Evolutionary conservation across 2,797 vertebrate species (phyloP).

Genomic region (Philypnodon macrostomus): DNA sequence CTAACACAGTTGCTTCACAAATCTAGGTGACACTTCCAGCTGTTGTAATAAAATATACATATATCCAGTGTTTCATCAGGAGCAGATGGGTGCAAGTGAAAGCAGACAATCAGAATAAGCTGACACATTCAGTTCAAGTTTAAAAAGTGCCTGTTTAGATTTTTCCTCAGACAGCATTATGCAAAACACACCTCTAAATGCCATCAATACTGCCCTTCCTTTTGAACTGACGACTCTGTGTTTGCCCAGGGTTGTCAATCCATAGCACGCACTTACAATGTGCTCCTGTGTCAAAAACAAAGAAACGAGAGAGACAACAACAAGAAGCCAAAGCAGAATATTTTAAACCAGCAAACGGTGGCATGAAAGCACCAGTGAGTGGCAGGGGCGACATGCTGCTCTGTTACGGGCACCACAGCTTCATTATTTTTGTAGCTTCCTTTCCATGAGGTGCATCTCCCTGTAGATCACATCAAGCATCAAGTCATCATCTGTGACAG

Average conservation of each 20-base stretch:
- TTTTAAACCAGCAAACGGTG: conserved; percentile 49
- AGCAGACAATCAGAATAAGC: conserved; percentile 16
- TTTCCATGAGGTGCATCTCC: conserved; percentile 44
- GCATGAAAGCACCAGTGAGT: no score
- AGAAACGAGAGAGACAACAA: conserved; percentile 56
- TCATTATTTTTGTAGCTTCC: conserved; percentile 56
- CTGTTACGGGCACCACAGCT: conserved; percentile 40
- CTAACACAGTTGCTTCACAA: conserved; percentile 40
- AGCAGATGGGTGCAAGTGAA: conserved; percentile 19
- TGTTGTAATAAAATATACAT: conserved; percentile 33
- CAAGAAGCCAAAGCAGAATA: conserved; percentile 44
- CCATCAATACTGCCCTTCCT: conserved; percentile 53
- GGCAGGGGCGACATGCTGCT: conserved; percentile 40
- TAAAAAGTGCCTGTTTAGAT: conserved; percentile 53
- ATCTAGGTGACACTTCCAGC: conserved; percentile 22
- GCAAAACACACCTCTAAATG: conserved; percentile 66
- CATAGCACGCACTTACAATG: conserved; percentile 41
- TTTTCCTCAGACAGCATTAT: conserved; percentile 63
- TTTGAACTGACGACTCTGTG: conserved; percentile 51
- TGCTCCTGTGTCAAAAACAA: conserved; percentile 57
- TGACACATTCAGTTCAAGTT: conserved; percentile 26
- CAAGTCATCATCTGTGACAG: conserved; percentile 58
- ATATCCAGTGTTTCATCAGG: conserved; percentile 32
- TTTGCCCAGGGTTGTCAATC: no score
- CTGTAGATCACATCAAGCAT: conserved; percentile 59